phyloP scores from a whole-genome alignment of 2,888 invertebrate species.

The Taenaris catops region DNA sequence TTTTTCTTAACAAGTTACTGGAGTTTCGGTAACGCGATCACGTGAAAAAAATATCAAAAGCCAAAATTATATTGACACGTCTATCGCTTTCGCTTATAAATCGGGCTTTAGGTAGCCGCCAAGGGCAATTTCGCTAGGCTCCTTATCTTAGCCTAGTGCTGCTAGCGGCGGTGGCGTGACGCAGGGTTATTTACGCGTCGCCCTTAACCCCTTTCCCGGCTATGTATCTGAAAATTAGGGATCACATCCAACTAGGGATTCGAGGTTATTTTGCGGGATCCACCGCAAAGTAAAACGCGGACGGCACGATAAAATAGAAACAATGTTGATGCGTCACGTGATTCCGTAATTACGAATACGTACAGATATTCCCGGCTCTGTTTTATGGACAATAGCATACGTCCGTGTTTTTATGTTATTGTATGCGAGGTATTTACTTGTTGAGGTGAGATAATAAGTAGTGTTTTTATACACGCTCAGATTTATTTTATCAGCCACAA shows the following conservation, averaged over 20 bases:
- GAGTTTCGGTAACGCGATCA: background rate
- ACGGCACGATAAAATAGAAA: slow-evolving; percentile 35
- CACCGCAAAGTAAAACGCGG: slow-evolving; percentile 34
- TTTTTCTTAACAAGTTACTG: slow-evolving; percentile 1
- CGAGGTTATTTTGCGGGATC: slow-evolving; percentile 61
- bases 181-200: slow-evolving; percentile 73
- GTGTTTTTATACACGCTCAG: too few relatives aligned
- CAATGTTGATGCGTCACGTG: slow-evolving; percentile 43
- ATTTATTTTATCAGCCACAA: too few relatives aligned
- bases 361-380: slow-evolving; percentile 32
- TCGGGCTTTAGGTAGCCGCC: slow-evolving; percentile 27
- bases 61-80: slow-evolving; percentile 5
- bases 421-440: slow-evolving; percentile 10
- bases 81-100: slow-evolving; percentile 22
- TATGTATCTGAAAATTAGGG: slow-evolving; percentile 80
- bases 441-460: too few relatives aligned
- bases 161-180: slow-evolving; percentile 47
- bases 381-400: slow-evolving; percentile 36
- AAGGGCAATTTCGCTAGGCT: slow-evolving; percentile 56
- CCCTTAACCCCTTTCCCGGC: slow-evolving; percentile 75
- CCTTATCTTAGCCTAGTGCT: slow-evolving; percentile 62
- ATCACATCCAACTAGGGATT: slow-evolving; percentile 58
- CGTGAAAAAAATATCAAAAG: slow-evolving; percentile 3
- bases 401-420: slow-evolving; percentile 18
- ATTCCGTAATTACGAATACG: slow-evolving; percentile 40